Base-by-base conservation (phyloP, 2,888 invertebrate genomes). In the Tholera decimalis region DNA sequence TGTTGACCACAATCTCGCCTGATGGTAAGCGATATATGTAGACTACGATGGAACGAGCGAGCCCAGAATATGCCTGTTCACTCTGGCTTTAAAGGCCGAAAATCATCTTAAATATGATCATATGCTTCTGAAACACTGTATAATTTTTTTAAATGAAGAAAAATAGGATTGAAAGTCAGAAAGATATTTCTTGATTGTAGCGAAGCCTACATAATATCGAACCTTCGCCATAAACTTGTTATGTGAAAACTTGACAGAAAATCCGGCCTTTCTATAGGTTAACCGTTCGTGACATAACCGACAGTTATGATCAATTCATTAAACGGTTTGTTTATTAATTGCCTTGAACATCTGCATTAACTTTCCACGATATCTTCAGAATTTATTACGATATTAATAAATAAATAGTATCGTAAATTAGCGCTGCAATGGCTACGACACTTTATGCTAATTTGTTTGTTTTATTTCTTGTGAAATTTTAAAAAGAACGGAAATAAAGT, bases 251-350 rank as follows among this genome's bases (percentile, higher is more conserved):
- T 43, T 22, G 63, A 33, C 20, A 9, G 18, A n/a, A 3, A 47
- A 5, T 22, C 33, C 15, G 43, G 35, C 15, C 33, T 39, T 9
- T 39, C 57, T 7, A 18, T 18, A 22, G 67, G 73, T 72, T 61
- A 67, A 73, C 46, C 64, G 15, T 51, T 56, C 13, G n/a, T 54
- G 73, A 73, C 73, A 44, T 39, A 20, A 28, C 18, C 22, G 60
- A 67, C 67, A 60, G 67, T 73, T 72, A 72, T 61, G 13, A 51
- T 20, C 49, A 66, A 71, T 71, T 73, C 73, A 71, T 73, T 73
- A 73, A 73, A 69, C 5, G 26, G 46, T 50, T 49, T 66, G 26
- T 55, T 53, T 61, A 72, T 67, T 73, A 73, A 72, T 73, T 26
- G 51, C 46, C 37, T 56, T 44, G n/a, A 60, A 73, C 55, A 73